phyloP scores from a whole-genome alignment of 92 coral and sea anemone species.

The Bergia sp. region DNA sequence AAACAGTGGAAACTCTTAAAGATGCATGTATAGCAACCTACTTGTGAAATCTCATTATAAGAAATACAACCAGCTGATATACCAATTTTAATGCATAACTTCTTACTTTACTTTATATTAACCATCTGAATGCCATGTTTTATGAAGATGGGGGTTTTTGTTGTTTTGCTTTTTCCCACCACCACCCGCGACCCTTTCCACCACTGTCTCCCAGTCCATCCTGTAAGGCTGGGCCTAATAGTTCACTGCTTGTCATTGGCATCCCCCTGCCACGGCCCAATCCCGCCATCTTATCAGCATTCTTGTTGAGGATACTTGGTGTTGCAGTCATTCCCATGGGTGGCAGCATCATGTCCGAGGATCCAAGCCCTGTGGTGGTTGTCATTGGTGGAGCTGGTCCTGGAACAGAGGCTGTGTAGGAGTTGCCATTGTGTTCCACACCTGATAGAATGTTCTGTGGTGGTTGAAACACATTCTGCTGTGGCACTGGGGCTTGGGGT shows the following conservation, averaged over 20 bases:
- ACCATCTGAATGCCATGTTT: neutral
- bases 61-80: neutral
- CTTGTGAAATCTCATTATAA: neutral
- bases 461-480: conserved; percentile 33
- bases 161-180: conserved; percentile 86
- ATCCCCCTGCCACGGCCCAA: conserved; percentile 86
- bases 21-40: neutral
- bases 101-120: neutral
- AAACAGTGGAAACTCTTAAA: neutral
- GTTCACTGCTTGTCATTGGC: conserved; percentile 52
- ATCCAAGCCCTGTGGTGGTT: conserved; percentile 22
- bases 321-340: conserved; percentile 14
- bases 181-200: conserved; percentile 84
- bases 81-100: neutral
- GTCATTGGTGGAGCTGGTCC: conserved; percentile 24
- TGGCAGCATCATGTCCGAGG: conserved; percentile 14
- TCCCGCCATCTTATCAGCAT: conserved; percentile 71
- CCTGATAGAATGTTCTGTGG: conserved; percentile 41
- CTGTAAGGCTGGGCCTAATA: conserved; percentile 43
- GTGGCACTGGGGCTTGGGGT: neutral
- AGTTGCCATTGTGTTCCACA: conserved; percentile 41
- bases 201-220: conserved; percentile 49
- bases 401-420: conserved; percentile 17
- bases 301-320: conserved; percentile 68
- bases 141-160: conserved; percentile 49